Conservation (phyloP, 2,888 invertebrate genomes). For the Tuta absoluta region DNA sequence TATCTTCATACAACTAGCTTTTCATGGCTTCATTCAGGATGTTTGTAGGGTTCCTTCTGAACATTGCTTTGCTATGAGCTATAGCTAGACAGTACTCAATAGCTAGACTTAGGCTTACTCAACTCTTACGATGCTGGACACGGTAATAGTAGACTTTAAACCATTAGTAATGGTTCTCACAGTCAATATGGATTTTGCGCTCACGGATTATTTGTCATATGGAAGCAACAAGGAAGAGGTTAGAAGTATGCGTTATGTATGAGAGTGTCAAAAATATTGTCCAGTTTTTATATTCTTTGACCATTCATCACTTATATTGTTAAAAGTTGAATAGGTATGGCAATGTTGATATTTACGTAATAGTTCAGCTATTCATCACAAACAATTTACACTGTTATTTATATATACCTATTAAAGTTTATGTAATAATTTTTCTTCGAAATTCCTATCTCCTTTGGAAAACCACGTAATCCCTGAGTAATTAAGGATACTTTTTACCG, state of each 20-base stretch:
- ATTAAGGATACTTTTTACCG: too few relatives aligned
- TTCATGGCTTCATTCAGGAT: too few relatives aligned
- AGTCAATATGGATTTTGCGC: not conserved
- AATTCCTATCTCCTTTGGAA: too few relatives aligned
- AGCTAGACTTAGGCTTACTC: not conserved
- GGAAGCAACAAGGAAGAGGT: not conserved
- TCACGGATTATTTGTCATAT: not conserved
- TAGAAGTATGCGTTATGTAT: not conserved
- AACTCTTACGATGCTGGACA: not conserved
- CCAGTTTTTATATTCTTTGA: not conserved
- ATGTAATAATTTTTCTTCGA: too few relatives aligned
- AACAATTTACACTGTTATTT: too few relatives aligned
- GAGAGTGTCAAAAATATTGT: not conserved
- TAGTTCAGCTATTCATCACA: not conserved
- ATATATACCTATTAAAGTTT: too few relatives aligned
- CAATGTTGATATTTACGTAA: not conserved
- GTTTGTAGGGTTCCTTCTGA: too few relatives aligned
- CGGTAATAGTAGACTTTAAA: not conserved
- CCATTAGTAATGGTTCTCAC: slow-evolving; percentile 3
- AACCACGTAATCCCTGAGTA: too few relatives aligned
- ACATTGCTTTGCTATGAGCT: too few relatives aligned
- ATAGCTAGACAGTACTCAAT: not conserved
- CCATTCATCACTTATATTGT: not conserved
- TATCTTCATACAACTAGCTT: too few relatives aligned
- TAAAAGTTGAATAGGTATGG: not conserved